Evolutionary conservation across 2,113 vertebrate genomes (phyloP).

Genomic region (Ptilonorhynchus violaceus): DNA sequence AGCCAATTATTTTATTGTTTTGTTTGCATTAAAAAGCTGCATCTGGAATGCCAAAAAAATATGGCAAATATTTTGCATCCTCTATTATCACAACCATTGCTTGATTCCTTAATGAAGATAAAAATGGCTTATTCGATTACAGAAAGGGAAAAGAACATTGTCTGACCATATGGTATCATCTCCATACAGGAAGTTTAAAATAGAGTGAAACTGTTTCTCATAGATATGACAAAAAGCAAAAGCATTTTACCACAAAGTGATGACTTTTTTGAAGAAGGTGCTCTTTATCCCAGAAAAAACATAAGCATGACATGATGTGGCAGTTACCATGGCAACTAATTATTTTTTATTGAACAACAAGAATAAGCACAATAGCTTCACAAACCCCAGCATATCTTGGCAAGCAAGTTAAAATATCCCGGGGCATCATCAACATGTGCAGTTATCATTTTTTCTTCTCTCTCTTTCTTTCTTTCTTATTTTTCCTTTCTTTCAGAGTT

Average conservation of each 20-base stretch:
- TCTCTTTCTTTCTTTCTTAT: background rate
- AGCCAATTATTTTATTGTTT: background rate
- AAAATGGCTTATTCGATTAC: background rate
- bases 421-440: constrained; percentile 33
- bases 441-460: background rate
- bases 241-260: constrained; percentile 10
- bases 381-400: constrained; percentile 35
- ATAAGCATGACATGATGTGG: constrained; percentile 54
- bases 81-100: rapidly evolving
- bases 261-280: constrained; percentile 44
- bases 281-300: constrained; percentile 56
- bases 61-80: background rate
- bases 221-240: constrained; percentile 4
- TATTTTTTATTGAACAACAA: constrained; percentile 65
- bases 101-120: background rate
- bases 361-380: constrained; percentile 55
- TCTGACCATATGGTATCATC: background rate
- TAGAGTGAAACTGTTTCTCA: background rate
- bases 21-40: background rate
- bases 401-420: constrained; percentile 49
- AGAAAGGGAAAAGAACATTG: background rate
- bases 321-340: constrained; percentile 58
- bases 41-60: background rate
- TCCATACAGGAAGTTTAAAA: constrained; percentile 27
- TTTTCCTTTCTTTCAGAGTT: background rate